Base-by-base conservation (phyloP, 2,113 vertebrate genomes). In the Illadopsis cleaveri region DNA sequence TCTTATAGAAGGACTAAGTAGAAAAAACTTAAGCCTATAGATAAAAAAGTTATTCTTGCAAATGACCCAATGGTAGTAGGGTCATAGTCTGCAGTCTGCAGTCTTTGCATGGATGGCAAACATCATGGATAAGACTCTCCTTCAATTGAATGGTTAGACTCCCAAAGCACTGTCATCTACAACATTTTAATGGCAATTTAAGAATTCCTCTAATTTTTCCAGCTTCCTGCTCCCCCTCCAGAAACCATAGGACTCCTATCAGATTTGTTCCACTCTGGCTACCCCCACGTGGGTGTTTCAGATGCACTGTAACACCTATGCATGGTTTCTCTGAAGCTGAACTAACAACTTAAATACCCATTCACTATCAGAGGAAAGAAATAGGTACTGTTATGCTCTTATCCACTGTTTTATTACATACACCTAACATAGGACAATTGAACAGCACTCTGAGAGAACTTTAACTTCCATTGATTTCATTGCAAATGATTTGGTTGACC, bases 281-380 rank as follows among this genome's bases (percentile, higher is more conserved):
- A 54, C 9, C 20, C 66, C 27, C n/a, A 44, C 0, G 0, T 14
- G 66, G 28, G 12, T 50, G 21, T 50, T 69, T 38, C 45, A 58
- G 15, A 33, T 38, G 14, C 3, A 12, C 8, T 53, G 4, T 10
- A 68, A 25, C 8, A 73, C 4, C 25, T 48, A 30, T 6, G 20
- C 15, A 80, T 37, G 54, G 11, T 44, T 18, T 20, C 20, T 45
- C 40, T 50, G 35, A 23, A 71, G 22, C 16, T 82, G 17, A 90
- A 19, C 7, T 51, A 78, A 11, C 1, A 3, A 30, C 21, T 4
- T 37, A 45, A 70, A 57, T 22, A 75, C 11, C 19, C 10, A 10
- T 47, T 75, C 21, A 42, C 0, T 0, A 19, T 30, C 42, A 75
- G 21, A 50, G 15, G 11, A 89, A 91, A 77, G 11, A 44, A 93